A percentile compares a stretch with the other conserved stretches of the same genome.
These are phyloP conservation scores for Ricordea florida DNA, from an alignment of 92 coral and sea anemone genomes.

Conservation along the genomic window DNA sequence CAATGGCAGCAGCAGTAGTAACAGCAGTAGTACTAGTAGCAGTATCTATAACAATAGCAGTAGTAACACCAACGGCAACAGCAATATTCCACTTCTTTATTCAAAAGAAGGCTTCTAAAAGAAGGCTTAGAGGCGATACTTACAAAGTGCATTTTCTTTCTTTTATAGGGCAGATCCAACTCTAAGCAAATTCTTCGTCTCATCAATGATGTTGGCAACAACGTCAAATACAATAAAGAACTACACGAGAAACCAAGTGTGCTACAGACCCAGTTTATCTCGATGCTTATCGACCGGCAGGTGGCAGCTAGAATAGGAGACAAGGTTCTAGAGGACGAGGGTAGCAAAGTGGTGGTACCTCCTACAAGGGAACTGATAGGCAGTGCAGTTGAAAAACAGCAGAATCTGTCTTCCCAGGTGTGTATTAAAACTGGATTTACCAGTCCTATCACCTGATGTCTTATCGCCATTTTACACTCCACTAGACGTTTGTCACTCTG, in stretches of 20 bases:
- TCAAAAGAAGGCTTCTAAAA: no score
- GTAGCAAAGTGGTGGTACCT: conserved; percentile 62
- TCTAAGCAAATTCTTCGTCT: conserved; percentile 46
- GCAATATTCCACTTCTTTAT: no score
- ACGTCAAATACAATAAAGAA: conserved; percentile 59
- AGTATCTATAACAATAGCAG: no score
- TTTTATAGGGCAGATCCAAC: conserved; percentile 51
- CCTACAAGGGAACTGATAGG: conserved; percentile 51
- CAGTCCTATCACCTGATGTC: no score
- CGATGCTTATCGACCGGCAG: conserved; percentile 82
- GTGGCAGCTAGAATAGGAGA: conserved; percentile 63
- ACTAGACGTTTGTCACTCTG: no score
- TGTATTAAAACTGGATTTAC: no score
- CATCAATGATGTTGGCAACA: conserved; percentile 64
- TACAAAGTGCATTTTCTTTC: background rate
- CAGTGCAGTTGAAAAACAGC: background rate
- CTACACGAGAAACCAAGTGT: conserved; percentile 79
- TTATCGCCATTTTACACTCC: no score
- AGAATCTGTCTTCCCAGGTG: conserved; percentile 73
- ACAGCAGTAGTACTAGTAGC: no score
- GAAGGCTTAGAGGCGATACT: background rate
- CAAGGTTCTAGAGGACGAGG: conserved; percentile 54
- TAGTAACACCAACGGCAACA: no score
- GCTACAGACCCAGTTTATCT: conserved; percentile 61
- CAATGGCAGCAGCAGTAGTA: no score